Evolutionary conservation across 2,113 vertebrate genomes (phyloP), one percentile per base, ranked within the genome.

Genomic region (Columba janthina): DNA sequence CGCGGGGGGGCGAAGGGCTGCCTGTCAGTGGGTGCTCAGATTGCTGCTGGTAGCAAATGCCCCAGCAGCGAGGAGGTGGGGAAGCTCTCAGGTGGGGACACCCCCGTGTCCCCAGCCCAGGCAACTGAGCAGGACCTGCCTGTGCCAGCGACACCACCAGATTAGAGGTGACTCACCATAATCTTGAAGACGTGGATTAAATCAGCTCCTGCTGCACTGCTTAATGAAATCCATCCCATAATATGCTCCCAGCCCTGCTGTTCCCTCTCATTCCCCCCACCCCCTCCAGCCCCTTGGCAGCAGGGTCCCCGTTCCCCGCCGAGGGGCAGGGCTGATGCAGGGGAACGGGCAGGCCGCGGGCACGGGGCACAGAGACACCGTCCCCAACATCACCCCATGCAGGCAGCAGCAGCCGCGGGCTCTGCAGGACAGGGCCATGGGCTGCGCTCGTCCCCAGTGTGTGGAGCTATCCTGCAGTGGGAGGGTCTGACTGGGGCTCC

Each of bases 221-320:
- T 95, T 96, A 97, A 97, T 96, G 89, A 97, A 93, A 96, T 94
- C 89, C 89, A 97, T 89, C 93, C 95, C 96, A 94, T 97, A 97
- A 97, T 96, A 94, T 50, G 31, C 80, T 78, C 76, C 64, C 8
- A 1, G 72, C 72, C 94, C 88, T 95, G 94, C 94, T 97, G 95
- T 94, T 94, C 62, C 60, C 62, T 74, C 79, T 94, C 73, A 29
- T 82, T 75, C 72, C 58, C 70, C 84, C 44, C 44, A 46, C 44
- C 44, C 18, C 44, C 44, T 46, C 44, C 44, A 46, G 38, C 53
- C 44, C 67, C 1, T 20, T 75, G 54, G 62, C 82, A 73, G 51
- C 67, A 73, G 67, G 8, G 38, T 53, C 16, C 10, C 46, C 40
- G 18, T 69, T 93, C 28, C 71, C 67, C 1, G 5, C n/a, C 0